These are phyloP conservation scores for Phyllotis vaccarum DNA, from an alignment of 2,797 vertebrate genomes.

Conservation along the genomic window DNA sequence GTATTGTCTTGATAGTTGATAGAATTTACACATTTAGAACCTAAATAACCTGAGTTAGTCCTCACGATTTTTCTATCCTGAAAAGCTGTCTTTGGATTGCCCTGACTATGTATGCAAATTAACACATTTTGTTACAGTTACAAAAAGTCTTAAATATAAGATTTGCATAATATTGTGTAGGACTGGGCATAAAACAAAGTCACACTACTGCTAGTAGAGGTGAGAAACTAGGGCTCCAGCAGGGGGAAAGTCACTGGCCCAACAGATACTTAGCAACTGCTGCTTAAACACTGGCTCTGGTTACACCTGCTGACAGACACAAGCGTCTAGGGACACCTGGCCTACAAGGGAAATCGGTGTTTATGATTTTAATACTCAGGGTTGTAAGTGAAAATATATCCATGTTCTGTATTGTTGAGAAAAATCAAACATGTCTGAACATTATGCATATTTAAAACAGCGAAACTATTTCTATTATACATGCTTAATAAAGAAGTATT, in stretches of 20 bases:
- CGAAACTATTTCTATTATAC: not conserved
- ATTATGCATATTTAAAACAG: not conserved
- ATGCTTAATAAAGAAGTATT: constrained; percentile 27
- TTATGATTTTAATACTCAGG: not conserved
- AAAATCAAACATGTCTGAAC: not conserved
- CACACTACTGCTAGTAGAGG: not conserved
- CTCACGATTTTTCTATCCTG: not conserved
- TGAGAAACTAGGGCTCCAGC: not conserved
- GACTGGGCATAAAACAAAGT: not conserved
- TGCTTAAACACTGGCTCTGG: not conserved
- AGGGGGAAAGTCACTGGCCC: not conserved
- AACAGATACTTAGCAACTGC: not conserved
- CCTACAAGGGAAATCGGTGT: not conserved
- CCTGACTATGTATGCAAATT: constrained; percentile 9
- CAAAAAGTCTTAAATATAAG: not conserved
- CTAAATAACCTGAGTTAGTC: constrained; percentile 33
- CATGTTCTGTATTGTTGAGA: not conserved
- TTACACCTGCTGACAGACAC: not conserved
- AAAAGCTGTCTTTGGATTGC: constrained; percentile 19
- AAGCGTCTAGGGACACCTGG: not conserved
- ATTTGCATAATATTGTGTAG: constrained; percentile 1
- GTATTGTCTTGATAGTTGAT: not conserved
- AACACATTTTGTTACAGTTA: not conserved
- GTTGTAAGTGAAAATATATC: not conserved
- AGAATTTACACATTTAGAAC: not conserved